Conservation (phyloP, 2,888 invertebrate species). For the Macropis europaea region DNA sequence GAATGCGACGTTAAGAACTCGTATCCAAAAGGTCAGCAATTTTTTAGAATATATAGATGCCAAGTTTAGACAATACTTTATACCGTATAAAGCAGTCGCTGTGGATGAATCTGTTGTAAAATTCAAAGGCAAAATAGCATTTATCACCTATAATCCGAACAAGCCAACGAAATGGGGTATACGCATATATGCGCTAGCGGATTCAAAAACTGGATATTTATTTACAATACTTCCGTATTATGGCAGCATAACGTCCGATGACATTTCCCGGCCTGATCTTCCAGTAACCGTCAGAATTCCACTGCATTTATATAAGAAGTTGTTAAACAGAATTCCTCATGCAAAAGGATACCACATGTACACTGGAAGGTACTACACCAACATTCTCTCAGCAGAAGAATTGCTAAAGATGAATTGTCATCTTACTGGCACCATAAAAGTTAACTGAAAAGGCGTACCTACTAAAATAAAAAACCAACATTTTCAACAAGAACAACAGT, state of each 20-base stretch:
- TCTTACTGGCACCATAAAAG: too few species aligned
- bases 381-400: too few species aligned
- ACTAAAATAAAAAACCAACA: conserved; percentile 28
- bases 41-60: conserved; percentile 43
- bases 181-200: conserved; percentile 44
- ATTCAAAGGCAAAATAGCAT: too few species aligned
- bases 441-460: conserved; percentile 24
- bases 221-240: conserved; percentile 54
- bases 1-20: conserved; percentile 21
- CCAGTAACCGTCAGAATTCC: too few species aligned
- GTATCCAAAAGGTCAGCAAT: conserved; percentile 35
- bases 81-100: too few species aligned
- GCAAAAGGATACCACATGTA: too few species aligned
- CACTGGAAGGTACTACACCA: too few species aligned
- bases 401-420: conserved; percentile 45
- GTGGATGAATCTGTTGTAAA: too few species aligned
- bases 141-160: conserved; percentile 39
- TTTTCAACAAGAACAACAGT: conserved; percentile 34
- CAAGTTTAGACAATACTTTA: conserved; percentile 44
- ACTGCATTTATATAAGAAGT: too few species aligned
- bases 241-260: too few species aligned
- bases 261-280: too few species aligned
- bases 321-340: too few species aligned
- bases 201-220: conserved; percentile 46
- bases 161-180: conserved; percentile 49